Conservation (phyloP, 37 sponge, comb jelly and placozoan genomes). For the Petrosia ficiformis region DNA sequence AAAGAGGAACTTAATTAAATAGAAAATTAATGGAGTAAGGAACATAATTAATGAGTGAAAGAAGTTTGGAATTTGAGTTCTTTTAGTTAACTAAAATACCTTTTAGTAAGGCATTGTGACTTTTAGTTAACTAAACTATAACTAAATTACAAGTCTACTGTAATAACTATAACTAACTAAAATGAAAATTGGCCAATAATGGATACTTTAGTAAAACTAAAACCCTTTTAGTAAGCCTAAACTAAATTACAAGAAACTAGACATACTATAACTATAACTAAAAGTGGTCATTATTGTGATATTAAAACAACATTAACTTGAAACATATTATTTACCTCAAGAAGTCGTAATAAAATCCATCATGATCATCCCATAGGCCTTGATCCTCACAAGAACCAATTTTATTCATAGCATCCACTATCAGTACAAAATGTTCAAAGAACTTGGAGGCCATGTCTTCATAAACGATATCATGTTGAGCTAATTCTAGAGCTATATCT, state of each 20-base stretch:
- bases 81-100: too few species aligned
- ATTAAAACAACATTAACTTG: too few species aligned
- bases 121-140: too few species aligned
- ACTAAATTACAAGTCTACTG: too few species aligned
- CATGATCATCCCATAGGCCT: slow-evolving; percentile 89
- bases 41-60: too few species aligned
- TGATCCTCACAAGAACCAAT: slow-evolving; percentile 67
- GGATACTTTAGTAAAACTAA: too few species aligned
- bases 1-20: neutral
- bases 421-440: slow-evolving; percentile 95
- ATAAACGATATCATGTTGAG: slow-evolving; percentile 79
- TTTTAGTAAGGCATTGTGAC: too few species aligned
- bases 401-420: slow-evolving; percentile 93
- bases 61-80: neutral
- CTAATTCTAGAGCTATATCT: slow-evolving; percentile 91
- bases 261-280: neutral
- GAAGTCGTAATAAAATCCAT: slow-evolving; percentile 96
- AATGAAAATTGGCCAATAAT: too few species aligned
- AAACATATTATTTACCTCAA: slow-evolving; percentile 48
- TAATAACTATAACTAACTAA: too few species aligned
- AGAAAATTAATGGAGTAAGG: neutral
- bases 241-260: neutral
- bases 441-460: slow-evolving; percentile 99
- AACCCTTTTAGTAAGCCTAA: too few species aligned
- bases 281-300: too few species aligned